Evolutionary conservation across 2,113 vertebrate species (phyloP).

Genomic region (Rhynchomys soricoides): DNA sequence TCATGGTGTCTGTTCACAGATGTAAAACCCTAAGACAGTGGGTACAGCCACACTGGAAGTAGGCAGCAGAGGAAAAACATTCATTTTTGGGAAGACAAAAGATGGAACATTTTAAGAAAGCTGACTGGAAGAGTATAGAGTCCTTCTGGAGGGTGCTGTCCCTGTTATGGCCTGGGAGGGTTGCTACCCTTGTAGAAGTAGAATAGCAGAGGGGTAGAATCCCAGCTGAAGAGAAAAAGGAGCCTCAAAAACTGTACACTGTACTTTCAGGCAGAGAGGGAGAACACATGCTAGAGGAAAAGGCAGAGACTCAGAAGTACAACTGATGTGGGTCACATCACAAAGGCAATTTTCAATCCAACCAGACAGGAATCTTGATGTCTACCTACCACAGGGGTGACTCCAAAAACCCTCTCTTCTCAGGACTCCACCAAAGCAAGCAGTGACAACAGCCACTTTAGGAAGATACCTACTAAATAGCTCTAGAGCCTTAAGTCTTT

Average conservation of each 20-base stretch:
- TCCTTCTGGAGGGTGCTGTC: no score
- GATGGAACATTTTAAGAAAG: not conserved
- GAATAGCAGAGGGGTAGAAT: not conserved
- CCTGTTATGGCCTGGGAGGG: not conserved
- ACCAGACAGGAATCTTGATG: not conserved
- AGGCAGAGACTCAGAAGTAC: not conserved
- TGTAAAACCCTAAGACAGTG: no score
- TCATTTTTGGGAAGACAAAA: not conserved
- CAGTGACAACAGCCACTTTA: not conserved
- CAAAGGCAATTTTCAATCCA: not conserved
- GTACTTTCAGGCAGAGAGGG: not conserved
- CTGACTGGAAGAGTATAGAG: not conserved
- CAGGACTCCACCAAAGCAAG: not conserved
- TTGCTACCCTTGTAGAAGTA: not conserved
- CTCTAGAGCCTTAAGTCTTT: not conserved
- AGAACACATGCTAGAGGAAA: not conserved
- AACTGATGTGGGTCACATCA: not conserved
- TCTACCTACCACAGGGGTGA: not conserved
- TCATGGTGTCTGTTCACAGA: no score
- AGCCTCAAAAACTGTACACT: not conserved
- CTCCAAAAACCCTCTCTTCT: not conserved
- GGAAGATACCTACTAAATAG: not conserved
- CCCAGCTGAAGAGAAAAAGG: not conserved
- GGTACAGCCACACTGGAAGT: no score
- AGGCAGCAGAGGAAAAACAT: not conserved